These are phyloP conservation scores for Cyprinodon diabolis DNA, from an alignment of 2,797 vertebrate genomes.

Conservation along the genomic window DNA sequence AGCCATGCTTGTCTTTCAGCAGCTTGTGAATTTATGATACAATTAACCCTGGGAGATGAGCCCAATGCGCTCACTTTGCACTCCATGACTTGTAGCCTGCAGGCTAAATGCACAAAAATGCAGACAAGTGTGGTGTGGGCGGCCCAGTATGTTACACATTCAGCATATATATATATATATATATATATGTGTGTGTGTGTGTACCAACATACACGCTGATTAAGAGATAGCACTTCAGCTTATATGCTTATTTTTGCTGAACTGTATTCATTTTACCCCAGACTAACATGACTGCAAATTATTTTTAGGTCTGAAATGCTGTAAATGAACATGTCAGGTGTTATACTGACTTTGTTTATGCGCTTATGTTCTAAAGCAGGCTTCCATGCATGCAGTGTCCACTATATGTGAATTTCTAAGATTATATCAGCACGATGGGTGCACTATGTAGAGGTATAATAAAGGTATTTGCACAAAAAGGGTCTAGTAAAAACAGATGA, in stretches of 20 bases:
- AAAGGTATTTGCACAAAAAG: too few species aligned
- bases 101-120: conserved; percentile 41
- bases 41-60: conserved; percentile 73
- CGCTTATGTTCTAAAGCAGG: neutral
- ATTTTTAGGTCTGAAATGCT: conserved; percentile 44
- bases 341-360: conserved; percentile 38
- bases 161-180: neutral
- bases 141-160: conserved; percentile 9
- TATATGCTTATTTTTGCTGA: neutral
- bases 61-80: conserved; percentile 62
- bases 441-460: too few species aligned
- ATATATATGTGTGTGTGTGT: too few species aligned
- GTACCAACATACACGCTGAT: too few species aligned
- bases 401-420: too few species aligned
- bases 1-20: conserved; percentile 75
- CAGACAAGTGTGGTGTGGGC: conserved; percentile 4
- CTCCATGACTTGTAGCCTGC: conserved; percentile 43
- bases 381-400: neutral
- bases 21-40: conserved; percentile 80
- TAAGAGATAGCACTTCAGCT: neutral
- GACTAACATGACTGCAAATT: conserved; percentile 64
- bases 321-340: conserved; percentile 27
- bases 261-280: neutral
- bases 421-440: too few species aligned
- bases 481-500: too few species aligned